These are phyloP conservation scores for Gymnorhina tibicen DNA, from an alignment of 2,113 vertebrate genomes.

Conservation along the genomic window DNA sequence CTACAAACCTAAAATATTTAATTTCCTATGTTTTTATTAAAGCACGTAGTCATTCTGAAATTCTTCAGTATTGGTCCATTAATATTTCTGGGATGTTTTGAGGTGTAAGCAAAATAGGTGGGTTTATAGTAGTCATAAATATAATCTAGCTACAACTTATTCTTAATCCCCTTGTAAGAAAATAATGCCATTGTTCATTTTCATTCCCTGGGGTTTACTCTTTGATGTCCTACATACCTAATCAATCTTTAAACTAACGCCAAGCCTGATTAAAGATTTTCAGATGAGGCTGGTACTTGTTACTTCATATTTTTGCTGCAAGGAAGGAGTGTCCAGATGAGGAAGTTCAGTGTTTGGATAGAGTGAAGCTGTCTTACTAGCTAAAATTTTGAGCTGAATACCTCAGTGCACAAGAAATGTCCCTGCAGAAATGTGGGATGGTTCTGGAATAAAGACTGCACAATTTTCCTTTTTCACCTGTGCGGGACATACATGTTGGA, in stretches of 20 bases:
- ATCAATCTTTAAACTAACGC: conserved; percentile 50
- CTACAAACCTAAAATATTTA: neutral
- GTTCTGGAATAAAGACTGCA: neutral
- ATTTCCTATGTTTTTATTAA: neutral
- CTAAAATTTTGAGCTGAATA: neutral
- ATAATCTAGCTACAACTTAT: neutral
- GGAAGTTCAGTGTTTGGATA: neutral
- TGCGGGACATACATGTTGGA: neutral
- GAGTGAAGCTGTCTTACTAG: neutral
- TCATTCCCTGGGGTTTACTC: conserved; percentile 16
- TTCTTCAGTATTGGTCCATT: neutral
- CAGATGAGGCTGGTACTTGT: neutral
- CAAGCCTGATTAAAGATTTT: conserved; percentile 31
- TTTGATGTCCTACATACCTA: conserved; percentile 30
- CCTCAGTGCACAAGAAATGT: neutral
- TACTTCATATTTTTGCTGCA: neutral
- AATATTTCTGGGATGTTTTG: neutral
- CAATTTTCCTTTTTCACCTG: neutral
- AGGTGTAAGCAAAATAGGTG: neutral
- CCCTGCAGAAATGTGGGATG: neutral
- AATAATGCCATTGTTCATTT: conserved; percentile 49
- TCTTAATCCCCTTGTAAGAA: conserved; percentile 14
- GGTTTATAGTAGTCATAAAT: neutral
- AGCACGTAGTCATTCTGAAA: neutral
- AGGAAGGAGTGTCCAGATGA: neutral